Evolutionary conservation across 2,888 invertebrate genomes (phyloP).

Genomic region (Malthinus seriepunctatus): DNA sequence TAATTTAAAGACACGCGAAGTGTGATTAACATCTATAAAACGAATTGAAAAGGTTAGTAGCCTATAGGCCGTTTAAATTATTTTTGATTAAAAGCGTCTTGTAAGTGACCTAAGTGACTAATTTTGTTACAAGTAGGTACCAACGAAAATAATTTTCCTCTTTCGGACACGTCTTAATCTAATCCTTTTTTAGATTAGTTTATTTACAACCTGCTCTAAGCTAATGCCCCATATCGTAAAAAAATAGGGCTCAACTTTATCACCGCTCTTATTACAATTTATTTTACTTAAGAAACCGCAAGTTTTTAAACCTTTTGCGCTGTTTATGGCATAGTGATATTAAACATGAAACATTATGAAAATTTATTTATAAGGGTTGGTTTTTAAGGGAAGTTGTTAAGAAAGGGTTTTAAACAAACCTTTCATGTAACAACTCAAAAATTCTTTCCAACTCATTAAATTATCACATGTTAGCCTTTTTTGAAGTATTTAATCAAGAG

Average conservation of each 20-base stretch:
- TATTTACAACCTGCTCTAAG: conserved; percentile 19
- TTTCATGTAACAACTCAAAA: too few species aligned
- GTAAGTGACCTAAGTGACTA: neutral
- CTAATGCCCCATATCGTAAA: conserved; percentile 14
- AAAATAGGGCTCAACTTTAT: conserved; percentile 10
- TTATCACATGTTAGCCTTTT: too few species aligned
- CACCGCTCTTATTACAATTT: conserved; percentile 17
- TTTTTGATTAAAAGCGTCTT: neutral
- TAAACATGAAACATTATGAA: too few species aligned
- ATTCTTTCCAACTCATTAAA: too few species aligned
- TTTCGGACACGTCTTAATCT: conserved; percentile 13
- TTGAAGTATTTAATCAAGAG: too few species aligned
- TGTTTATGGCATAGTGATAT: too few species aligned
- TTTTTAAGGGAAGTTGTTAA: too few species aligned
- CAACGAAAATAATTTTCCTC: neutral
- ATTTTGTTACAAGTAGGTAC: too few species aligned
- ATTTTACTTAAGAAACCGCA: conserved; percentile 1
- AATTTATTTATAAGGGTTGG: too few species aligned
- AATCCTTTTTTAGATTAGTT: conserved; percentile 18
- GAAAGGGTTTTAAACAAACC: too few species aligned
- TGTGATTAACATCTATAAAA: conserved; percentile 10
- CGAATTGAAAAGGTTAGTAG: conserved; percentile 8
- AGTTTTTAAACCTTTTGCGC: too few species aligned
- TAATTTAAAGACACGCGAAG: neutral
- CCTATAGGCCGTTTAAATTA: conserved; percentile 2